Base-by-base conservation (phyloP, 2,797 vertebrate genomes). In the Poecilia velifera region DNA sequence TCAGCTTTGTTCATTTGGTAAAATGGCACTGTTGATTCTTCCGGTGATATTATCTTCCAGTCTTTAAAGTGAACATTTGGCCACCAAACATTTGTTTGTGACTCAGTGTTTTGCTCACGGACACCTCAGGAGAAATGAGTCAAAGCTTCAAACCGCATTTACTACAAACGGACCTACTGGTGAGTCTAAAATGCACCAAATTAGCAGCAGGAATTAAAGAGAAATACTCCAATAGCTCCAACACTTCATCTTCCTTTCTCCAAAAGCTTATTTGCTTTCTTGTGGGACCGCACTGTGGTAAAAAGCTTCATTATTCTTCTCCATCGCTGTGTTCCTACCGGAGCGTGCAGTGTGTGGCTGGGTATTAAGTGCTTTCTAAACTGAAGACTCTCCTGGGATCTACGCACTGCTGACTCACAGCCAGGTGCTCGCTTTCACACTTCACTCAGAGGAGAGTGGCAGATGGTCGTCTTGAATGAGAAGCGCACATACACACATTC, bases 291-390 rank as follows among this genome's bases (percentile, higher is more conserved):
- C 87, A 14, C 73, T 25, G 3, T 84, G 76, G 76, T 83, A 84
- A 91, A 91, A 90, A 88, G 82, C 88, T 86, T 86, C 84, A 88
- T 93, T 91, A 90, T 93, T 91, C 79, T 87, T 83, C 83, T 84
- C 83, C 85, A 83, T 87, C 74, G 0, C 1, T 10, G 81, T 45
- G 89, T 86, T 91, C 84, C 82, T 88, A 89, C 81, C 77, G 91
- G 87, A 91, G 91, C 80, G 72, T 74, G 57, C 49, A 84, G 87
- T 84, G 83, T 71, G 87, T 82, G 85, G 89, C 82, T 75, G 84
- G 79, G 85, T 89, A 93, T 93, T 93, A 94, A 94, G 92, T 93
- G 94, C 90, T 91, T 91, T 91, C 88, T 91, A 92, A 92, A 89
- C 85, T 84, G 89, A 92, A 92, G 77, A 84, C 91, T 91, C 92